Evolutionary conservation across 64 coral and sea anemone species (phyloP).

Genomic region (Astreopora myriophthalma): DNA sequence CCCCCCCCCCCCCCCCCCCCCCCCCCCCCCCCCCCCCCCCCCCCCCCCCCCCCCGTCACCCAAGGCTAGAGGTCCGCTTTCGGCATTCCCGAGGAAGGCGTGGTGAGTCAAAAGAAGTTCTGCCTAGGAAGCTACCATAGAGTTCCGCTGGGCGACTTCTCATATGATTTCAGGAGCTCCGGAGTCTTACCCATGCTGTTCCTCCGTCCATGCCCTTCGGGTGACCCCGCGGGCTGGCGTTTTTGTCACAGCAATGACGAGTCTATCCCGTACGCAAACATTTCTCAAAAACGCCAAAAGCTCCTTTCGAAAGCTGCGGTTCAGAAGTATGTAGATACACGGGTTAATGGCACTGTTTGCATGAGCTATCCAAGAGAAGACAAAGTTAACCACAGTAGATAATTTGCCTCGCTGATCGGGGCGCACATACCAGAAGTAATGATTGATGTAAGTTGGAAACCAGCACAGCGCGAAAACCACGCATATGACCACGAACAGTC

Average conservation of each 20-base stretch:
- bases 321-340: conserved; percentile 27
- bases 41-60: too few species aligned
- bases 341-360: conserved; percentile 67
- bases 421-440: neutral
- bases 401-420: neutral
- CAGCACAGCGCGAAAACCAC: conserved; percentile 48
- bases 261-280: neutral
- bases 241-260: neutral
- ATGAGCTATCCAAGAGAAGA: conserved; percentile 56
- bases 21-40: too few species aligned
- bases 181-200: neutral
- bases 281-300: neutral
- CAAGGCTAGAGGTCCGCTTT: too few species aligned
- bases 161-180: neutral
- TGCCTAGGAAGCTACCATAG: neutral
- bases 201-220: neutral
- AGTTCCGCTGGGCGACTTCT: neutral
- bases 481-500: conserved; percentile 26
- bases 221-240: neutral
- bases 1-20: too few species aligned
- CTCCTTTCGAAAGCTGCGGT: conserved; percentile 6
- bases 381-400: neutral
- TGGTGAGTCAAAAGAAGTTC: too few species aligned
- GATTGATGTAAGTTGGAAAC: conserved; percentile 47
- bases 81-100: neutral